These are phyloP conservation scores for Spinibarbus caldwelli DNA, from an alignment of 2,797 vertebrate species.

Conservation along the genomic window DNA sequence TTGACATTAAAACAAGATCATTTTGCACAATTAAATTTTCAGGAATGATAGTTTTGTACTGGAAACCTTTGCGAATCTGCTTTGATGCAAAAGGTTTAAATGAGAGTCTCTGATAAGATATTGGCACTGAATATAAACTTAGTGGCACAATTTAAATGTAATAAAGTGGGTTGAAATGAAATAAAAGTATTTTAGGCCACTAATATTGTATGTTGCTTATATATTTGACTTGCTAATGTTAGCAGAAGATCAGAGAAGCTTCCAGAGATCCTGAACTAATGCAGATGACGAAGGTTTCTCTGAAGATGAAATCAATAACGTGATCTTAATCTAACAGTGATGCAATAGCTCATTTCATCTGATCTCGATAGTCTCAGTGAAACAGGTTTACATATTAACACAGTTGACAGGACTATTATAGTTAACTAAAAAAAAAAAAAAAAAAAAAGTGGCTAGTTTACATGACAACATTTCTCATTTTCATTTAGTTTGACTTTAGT, in stretches of 20 bases:
- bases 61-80: neutral
- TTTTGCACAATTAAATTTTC: neutral
- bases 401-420: neutral
- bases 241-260: neutral
- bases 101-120: neutral
- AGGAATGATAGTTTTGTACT: neutral
- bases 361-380: neutral
- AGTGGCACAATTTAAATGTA: neutral
- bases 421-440: too few relatives aligned
- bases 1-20: neutral
- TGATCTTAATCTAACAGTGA: neutral
- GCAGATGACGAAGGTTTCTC: neutral
- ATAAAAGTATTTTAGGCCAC: neutral
- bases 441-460: too few relatives aligned
- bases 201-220: neutral
- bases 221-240: neutral
- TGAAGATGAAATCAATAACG: slow-evolving; percentile 22
- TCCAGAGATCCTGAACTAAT: neutral
- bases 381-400: slow-evolving; percentile 20
- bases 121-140: neutral
- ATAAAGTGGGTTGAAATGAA: neutral
- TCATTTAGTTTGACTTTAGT: too few relatives aligned
- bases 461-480: too few relatives aligned
- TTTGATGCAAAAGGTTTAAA: neutral
- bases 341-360: neutral